These are phyloP conservation scores for Amphiduros pacificus DNA, from an alignment of 2,888 invertebrate species.

Conservation along the genomic window DNA sequence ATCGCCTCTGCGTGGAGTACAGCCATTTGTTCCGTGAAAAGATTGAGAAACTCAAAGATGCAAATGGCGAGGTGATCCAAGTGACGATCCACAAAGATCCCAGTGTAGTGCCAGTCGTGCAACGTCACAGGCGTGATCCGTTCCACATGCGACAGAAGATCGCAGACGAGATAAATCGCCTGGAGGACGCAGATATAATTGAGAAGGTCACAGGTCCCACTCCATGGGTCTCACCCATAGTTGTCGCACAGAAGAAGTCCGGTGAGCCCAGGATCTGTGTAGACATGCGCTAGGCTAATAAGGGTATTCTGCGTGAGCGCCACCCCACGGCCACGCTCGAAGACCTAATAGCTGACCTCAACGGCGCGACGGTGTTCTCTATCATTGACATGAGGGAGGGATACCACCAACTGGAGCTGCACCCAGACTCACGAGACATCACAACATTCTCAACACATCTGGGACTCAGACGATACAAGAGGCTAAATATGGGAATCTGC, in stretches of 20 bases:
- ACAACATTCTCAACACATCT: constrained; percentile 33
- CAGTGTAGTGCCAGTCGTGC: neutral
- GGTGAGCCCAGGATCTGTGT: constrained; percentile 17
- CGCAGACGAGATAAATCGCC: neutral
- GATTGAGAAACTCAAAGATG: neutral
- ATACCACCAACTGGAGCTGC: constrained; percentile 33
- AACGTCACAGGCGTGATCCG: neutral
- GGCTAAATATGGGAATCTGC: constrained; percentile 31
- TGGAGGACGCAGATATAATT: neutral
- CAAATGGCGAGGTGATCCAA: neutral
- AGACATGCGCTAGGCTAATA: constrained; percentile 35
- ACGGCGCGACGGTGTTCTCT: constrained; percentile 29
- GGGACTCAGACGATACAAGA: constrained; percentile 31
- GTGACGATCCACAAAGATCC: constrained; percentile 1
- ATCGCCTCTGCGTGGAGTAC: too few species aligned
- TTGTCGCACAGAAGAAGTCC: neutral
- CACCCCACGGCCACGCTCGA: constrained; percentile 31
- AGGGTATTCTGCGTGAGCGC: constrained; percentile 29
- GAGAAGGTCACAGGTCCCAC: neutral
- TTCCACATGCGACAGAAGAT: constrained; percentile 5
- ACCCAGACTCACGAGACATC: constrained; percentile 32
- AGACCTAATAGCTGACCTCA: constrained; percentile 31
- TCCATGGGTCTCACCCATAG: neutral
- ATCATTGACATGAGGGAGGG: constrained; percentile 32
- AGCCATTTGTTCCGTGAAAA: too few species aligned